Percentiles rank a stretch among this genome's conserved stretches.
Conservation (phyloP, 2,113 vertebrate genomes). For the Helogale parvula region DNA sequence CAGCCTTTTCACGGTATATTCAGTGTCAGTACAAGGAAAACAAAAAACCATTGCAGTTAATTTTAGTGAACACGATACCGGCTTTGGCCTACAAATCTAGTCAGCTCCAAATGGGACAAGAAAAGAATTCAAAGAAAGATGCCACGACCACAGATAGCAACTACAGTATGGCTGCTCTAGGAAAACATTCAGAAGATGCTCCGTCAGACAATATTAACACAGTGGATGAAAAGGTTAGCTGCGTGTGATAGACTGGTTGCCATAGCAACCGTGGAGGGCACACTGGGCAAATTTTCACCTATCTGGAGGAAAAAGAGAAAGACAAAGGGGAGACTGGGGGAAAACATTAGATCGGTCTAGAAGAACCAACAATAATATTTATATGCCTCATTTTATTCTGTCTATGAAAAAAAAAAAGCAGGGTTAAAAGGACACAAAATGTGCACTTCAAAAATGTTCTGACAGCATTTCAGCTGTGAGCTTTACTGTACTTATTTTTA, state of each 20-base stretch:
- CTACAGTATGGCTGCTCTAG: conserved; percentile 81
- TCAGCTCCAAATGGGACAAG: conserved; percentile 87
- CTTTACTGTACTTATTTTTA: conserved; percentile 83
- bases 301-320: not conserved
- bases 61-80: conserved; percentile 96
- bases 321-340: conserved; percentile 56
- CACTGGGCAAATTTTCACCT: not conserved
- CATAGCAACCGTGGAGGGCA: conserved; percentile 58
- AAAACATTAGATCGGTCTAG: conserved; percentile 67
- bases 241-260: conserved; percentile 85
- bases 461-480: conserved; percentile 81
- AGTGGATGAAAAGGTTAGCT: conserved; percentile 87
- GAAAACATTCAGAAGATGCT: conserved; percentile 77
- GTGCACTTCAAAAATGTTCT: conserved; percentile 70
- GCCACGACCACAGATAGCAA: conserved; percentile 82
- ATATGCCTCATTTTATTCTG: conserved; percentile 66
- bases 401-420: conserved; percentile 73
- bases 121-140: conserved; percentile 85
- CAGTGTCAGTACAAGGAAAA: conserved; percentile 93
- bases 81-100: conserved; percentile 92
- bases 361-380: conserved; percentile 59
- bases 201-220: conserved; percentile 72
- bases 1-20: conserved; percentile 94
- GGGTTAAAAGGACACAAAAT: conserved; percentile 77
- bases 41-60: conserved; percentile 94